Conservation (phyloP, 2,797 vertebrate genomes). For the Poecilia wingei region DNA sequence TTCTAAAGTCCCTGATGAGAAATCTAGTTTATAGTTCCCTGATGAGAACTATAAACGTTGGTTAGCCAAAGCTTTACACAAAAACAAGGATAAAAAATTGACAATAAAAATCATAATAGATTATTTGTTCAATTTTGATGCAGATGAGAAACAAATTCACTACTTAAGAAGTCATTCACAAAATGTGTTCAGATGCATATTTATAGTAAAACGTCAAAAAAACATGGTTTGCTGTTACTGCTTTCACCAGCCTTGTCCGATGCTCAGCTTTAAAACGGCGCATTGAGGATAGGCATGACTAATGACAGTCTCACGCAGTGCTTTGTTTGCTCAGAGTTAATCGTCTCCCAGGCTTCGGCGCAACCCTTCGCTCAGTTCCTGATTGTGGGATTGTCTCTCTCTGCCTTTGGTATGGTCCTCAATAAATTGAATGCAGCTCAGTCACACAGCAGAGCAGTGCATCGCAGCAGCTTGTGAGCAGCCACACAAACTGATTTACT, state of each 20-base stretch:
- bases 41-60: background rate
- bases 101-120: background rate
- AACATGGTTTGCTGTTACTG: background rate
- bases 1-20: background rate
- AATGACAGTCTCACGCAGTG: constrained; percentile 8
- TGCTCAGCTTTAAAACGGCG: background rate
- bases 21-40: background rate
- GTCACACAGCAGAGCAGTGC: constrained; percentile 1
- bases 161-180: background rate
- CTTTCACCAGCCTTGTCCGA: background rate
- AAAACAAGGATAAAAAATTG: background rate
- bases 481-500: background rate
- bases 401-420: constrained; percentile 2
- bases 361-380: background rate
- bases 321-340: constrained; percentile 14
- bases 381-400: constrained; percentile 2
- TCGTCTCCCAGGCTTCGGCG: background rate
- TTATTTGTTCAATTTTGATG: background rate
- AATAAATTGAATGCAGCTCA: background rate
- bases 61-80: background rate
- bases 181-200: background rate
- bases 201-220: background rate
- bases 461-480: background rate
- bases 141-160: background rate
- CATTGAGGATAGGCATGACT: constrained; percentile 4